Evolutionary conservation across 23 tunicate genomes (phyloP).

Genomic region (Halocynthia roretzi): DNA sequence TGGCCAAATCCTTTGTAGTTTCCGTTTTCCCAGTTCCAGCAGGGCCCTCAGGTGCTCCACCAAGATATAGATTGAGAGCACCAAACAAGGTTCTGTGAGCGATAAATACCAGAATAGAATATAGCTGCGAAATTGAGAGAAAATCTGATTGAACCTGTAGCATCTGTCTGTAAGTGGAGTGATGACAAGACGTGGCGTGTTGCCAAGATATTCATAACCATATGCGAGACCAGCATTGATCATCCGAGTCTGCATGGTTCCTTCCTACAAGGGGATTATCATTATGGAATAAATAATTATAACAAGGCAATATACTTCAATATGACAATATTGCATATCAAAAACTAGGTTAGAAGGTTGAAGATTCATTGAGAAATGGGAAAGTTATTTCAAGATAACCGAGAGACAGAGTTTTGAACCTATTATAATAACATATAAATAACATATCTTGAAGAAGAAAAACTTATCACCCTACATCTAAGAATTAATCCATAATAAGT

Average conservation of each 20-base stretch:
- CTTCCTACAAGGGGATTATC: constrained; percentile 35
- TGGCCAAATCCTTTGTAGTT: constrained; percentile 94
- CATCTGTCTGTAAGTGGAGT: constrained; percentile 99
- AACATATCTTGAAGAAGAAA: too few relatives aligned
- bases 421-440: too few relatives aligned
- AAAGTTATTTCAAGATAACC: not conserved
- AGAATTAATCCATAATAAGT: too few relatives aligned
- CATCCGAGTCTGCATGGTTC: constrained; percentile 92
- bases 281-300: not conserved
- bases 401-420: not conserved
- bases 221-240: constrained; percentile 95
- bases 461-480: too few relatives aligned
- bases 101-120: not conserved
- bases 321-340: not conserved
- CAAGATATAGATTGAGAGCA: constrained; percentile 85
- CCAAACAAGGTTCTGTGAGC: constrained; percentile 81
- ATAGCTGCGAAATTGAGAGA: not conserved
- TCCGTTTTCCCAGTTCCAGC: constrained; percentile 98
- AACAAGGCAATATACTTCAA: not conserved
- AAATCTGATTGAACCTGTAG: constrained; percentile 47
- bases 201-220: constrained; percentile 98
- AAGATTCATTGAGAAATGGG: not conserved
- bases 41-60: constrained; percentile 99
- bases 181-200: constrained; percentile 96
- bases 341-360: not conserved